Percentiles rank a stretch among this genome's conserved stretches.
Conservation (phyloP, 1,140 invertebrate species). For the Stegodyphus mimosarum region DNA sequence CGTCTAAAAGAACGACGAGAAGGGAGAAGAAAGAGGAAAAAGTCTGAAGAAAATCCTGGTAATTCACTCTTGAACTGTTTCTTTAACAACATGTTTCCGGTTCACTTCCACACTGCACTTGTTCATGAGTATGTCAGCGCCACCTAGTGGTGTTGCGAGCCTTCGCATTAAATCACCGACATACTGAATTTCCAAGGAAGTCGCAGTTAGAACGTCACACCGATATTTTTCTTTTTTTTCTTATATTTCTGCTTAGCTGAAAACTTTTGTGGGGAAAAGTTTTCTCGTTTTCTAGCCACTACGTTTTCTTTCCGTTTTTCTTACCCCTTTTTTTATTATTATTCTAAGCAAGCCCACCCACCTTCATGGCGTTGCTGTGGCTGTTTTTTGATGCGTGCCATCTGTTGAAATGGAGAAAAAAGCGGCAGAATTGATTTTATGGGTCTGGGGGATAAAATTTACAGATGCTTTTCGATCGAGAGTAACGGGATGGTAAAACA, state of each 20-base stretch:
- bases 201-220: background rate
- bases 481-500: slow-evolving; percentile 1
- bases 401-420: slow-evolving; percentile 35
- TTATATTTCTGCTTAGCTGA: slow-evolving; percentile 1
- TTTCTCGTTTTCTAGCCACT: slow-evolving; percentile 43
- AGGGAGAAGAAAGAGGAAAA: no score
- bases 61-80: slow-evolving; percentile 1
- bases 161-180: slow-evolving; percentile 45
- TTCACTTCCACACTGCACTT: background rate
- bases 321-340: background rate
- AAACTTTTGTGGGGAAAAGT: slow-evolving; percentile 52
- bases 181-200: slow-evolving; percentile 18
- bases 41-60: background rate
- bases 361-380: background rate
- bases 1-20: no score
- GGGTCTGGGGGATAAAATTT: slow-evolving; percentile 45
- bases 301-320: slow-evolving; percentile 6
- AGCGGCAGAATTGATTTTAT: slow-evolving; percentile 42
- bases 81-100: background rate
- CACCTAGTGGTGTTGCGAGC: background rate
- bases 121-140: background rate
- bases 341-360: no score
- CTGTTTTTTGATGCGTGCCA: slow-evolving; percentile 49
- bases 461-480: slow-evolving; percentile 27
- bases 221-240: background rate